Base-by-base conservation (phyloP, 1,140 invertebrate species). In the Danaus melanippus region DNA sequence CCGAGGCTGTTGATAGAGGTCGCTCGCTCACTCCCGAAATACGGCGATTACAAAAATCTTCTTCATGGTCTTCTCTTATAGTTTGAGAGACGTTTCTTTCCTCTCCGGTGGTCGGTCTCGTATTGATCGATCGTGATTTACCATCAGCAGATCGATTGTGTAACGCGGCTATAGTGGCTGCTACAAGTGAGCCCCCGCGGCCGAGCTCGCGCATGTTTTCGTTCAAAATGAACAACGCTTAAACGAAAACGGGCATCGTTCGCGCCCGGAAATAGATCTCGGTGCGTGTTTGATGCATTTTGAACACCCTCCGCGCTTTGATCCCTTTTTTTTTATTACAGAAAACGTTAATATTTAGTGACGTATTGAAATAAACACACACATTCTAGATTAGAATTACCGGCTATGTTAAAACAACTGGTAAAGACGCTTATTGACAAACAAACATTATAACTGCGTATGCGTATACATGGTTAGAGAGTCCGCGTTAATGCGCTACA, bases 181-280 rank as follows among this genome's bases (percentile, higher is more conserved):
- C 82, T 50, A 87, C 85, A 66, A 87, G 70, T 77, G 85, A 84
- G 69, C 85, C 84, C 66, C 80, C 87, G 74, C 87, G 81, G 74
- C 79, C 72, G 72, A 73, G 71, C 70, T 84, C 81, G 58, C 82
- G 83, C 83, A 87, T 84, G 78, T 79, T 84, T 75, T 79, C 69
- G 62, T 75, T 73, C 67, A 74, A 76, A 84, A 81, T 85, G 82
- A 86, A 66, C 78, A 67, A 57, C 74, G 76, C 71, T 69, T 74
- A 76, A 65, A 67, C 70, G 73, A 77, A 74, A 72, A 84, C 70
- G 67, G 69, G 71, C 66, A 73, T 71, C 80, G 74, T 69, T 62
- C 73, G 78, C 65, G 74, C 70, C 69, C 84, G 72, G 74, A 85
- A 84, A 85, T 85, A 85, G 84, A 84, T 76, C 71, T 64, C 62